A percentile compares a stretch with the other conserved stretches of the same genome.
Evolutionary conservation across 2,113 vertebrate genomes (phyloP).

Genomic region (Hemichromis elongatus): DNA sequence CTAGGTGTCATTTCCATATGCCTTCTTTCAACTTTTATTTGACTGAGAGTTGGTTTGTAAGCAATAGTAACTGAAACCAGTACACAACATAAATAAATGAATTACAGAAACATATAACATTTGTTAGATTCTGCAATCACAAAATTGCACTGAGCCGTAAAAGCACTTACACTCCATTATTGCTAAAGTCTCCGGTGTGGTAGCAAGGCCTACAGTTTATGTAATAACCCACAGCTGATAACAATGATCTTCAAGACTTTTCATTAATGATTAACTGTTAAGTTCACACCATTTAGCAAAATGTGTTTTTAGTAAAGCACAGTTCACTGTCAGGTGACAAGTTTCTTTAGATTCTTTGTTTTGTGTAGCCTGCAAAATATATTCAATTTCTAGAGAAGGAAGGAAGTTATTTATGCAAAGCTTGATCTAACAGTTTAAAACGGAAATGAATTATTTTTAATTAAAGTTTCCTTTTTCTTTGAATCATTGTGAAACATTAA

Average conservation of each 20-base stretch:
- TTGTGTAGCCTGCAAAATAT: not conserved
- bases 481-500: not conserved
- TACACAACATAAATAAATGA: not conserved
- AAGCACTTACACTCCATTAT: not conserved
- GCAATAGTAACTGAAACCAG: rapidly evolving
- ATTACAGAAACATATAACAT: not conserved
- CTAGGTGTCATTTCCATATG: not conserved
- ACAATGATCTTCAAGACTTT: not conserved
- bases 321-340: not conserved
- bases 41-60: not conserved
- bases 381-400: not conserved
- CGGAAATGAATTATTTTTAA: not conserved
- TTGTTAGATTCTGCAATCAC: not conserved
- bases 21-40: not conserved
- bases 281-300: not conserved
- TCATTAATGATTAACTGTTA: not conserved
- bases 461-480: not conserved
- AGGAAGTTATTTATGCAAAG: not conserved
- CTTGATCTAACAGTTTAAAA: not conserved
- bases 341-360: not conserved
- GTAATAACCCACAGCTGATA: not conserved
- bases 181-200: not conserved
- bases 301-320: not conserved
- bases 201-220: not conserved
- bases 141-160: not conserved